Evolutionary conservation across 30 jellyfish, hydroid and myxozoan genomes (phyloP), one percentile per base, ranked within the genome.

Genomic region (Hydra vulgaris): DNA sequence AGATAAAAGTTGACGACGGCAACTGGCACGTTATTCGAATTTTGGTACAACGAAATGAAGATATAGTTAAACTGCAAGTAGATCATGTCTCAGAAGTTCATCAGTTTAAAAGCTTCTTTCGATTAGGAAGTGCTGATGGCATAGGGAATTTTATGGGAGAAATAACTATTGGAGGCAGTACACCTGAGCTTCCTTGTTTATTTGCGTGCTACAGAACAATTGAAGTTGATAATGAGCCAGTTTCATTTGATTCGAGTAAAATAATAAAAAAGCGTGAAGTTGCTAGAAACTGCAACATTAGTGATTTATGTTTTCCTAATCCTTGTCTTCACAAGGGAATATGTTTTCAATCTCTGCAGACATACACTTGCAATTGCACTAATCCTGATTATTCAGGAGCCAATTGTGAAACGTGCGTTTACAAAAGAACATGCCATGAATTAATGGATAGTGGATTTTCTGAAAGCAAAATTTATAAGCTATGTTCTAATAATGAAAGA

Each of bases 281-380:
- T 67, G 27, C 88, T 0, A 81, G 74, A 12, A 52, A 78, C 21
- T 92, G 98, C 86, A 54, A 20, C 66, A 94, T 84, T 7, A 80
- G 71, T 18, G 98, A 92, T 74, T 78, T 78, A 15, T 92, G 98
- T 55, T 87, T 81, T 74, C 98, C 98, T 27, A 87, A 81, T 53
- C 98, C 96, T 0, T 92, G 98, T 79, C 75, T 68, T 26, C 84
- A 92, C 56, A 72, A 87, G 0, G 94, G 95, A 7, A 81, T 20
- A 40, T 92, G 98, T 79, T 66, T 89, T 18, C 98, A 92, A 75
- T 76, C 76, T 67, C 85, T 75, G 66, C 88, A 85, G 21, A 77
- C 74, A 7, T 79, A 56, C 27, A 79, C 84, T 1, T 92, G 98
- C 74, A 69, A 88, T 20, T 92, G 98, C 53, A 79, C 70, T 26